Base-by-base conservation (phyloP, 2,113 vertebrate genomes). In the Entelurus aequoreus region DNA sequence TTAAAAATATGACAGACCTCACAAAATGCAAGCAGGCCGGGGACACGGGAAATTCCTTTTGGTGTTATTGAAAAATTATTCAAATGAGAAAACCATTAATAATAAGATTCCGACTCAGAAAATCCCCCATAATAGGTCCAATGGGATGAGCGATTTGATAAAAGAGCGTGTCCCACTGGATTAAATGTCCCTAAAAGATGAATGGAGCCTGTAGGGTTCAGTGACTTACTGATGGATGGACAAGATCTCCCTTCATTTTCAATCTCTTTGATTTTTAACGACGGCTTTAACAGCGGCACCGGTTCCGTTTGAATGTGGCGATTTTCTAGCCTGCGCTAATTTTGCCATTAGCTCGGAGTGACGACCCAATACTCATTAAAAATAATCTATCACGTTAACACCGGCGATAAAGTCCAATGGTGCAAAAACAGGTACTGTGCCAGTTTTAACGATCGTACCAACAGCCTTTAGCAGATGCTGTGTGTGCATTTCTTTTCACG, bases 381-480 rank as follows among this genome's bases (percentile, higher is more conserved):
- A 84, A 84, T 84, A 89, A 90, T 83, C 76, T 84, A 75, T 82
- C 77, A 77, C 75, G 85, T 88, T 85, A 85, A 84, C 79, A 81
- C 54, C 58, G 2, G 44, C 83, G 62, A 80, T 90, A 81, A 87
- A 90, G 75, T 63, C 65, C 83, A 87, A 78, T 86, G 81, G 80
- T 72, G 72, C 78, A 79, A 67, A 82, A 65, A 75, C 62, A 67
- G 83, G 80, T 87, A 85, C 71, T 78, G 74, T 63, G 57, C 74
- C 54, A 70, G 65, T 85, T 86, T 83, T 84, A 84, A 88, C 89
- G 84, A 82, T 83, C 74, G 74, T 58, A 62, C 47, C 59, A 69
- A 79, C 60, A 58, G 65, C 50, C 62, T 75, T 84, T 68, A 72
- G 76, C 81, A 86, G 79, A 79, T 85, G 84, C 68, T 79, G 69